These are phyloP conservation scores for Drosophila sp. DNA, from an alignment of 1,140 invertebrate species.

Conservation along the genomic window DNA sequence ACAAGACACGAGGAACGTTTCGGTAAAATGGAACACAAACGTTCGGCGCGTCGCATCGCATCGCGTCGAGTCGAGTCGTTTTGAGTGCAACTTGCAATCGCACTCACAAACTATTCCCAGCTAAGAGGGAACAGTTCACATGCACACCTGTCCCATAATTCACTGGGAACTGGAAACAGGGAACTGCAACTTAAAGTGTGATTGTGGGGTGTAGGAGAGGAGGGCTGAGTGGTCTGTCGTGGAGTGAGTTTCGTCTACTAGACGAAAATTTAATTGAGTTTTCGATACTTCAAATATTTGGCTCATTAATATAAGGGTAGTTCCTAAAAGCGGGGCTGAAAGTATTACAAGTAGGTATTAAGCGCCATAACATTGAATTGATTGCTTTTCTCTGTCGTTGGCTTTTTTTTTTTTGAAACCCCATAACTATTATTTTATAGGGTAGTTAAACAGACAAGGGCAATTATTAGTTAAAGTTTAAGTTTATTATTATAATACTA, in stretches of 20 bases:
- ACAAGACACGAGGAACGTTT: conserved; percentile 2
- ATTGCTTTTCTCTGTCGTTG: conserved; percentile 17
- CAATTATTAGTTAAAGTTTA: background rate
- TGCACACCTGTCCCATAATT: conserved; percentile 20
- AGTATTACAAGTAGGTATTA: conserved; percentile 47
- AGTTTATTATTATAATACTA: background rate
- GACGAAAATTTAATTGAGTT: conserved; percentile 72
- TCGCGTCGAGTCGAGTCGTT: conserved; percentile 11
- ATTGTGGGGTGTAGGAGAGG: background rate
- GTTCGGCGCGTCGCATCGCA: background rate
- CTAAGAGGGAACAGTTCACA: conserved; percentile 1
- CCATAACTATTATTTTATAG: conserved; percentile 5
- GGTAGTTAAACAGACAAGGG: background rate
- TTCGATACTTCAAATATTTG: conserved; percentile 63
- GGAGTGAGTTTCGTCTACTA: conserved; percentile 23
- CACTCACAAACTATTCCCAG: conserved; percentile 14
- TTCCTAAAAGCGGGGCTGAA: conserved; percentile 38
- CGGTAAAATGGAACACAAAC: conserved; percentile 7
- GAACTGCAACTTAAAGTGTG: background rate
- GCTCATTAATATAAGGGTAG: conserved; percentile 62
- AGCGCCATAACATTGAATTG: conserved; percentile 53
- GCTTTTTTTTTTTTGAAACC: background rate
- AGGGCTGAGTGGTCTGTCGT: no score
- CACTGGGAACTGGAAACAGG: background rate
- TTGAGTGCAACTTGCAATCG: conserved; percentile 14